phyloP scores from a whole-genome alignment of 2,797 vertebrate genomes.

The Acanthurus lineatus region DNA sequence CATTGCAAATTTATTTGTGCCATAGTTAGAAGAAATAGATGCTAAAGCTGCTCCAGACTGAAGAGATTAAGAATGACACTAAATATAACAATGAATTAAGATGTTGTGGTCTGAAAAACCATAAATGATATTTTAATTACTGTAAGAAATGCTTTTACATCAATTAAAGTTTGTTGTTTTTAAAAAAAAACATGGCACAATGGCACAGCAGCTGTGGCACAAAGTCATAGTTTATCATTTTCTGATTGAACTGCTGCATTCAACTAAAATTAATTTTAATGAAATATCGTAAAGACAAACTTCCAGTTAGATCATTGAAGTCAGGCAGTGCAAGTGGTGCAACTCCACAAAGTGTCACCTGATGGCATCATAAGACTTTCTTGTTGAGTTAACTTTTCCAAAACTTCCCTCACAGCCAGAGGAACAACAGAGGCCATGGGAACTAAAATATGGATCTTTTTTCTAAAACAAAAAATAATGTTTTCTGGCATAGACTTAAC shows the following conservation, averaged over 20 bases:
- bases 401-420: not conserved
- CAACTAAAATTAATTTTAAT: not conserved
- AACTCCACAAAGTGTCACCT: conserved; percentile 28
- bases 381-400: not conserved
- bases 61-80: no score
- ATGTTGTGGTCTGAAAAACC: no score
- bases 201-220: no score
- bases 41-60: no score
- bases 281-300: not conserved
- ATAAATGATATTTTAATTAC: not conserved
- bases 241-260: not conserved
- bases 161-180: no score
- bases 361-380: conserved; percentile 12
- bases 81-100: no score
- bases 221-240: not conserved
- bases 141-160: not conserved
- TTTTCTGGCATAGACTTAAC: not conserved
- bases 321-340: not conserved
- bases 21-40: no score
- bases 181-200: no score
- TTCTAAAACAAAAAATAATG: not conserved
- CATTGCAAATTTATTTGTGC: no score
- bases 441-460: not conserved
- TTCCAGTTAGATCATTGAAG: not conserved
- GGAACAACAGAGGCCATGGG: not conserved